Base-by-base conservation (phyloP, 2,113 vertebrate genomes). In the Ellobius talpinus region DNA sequence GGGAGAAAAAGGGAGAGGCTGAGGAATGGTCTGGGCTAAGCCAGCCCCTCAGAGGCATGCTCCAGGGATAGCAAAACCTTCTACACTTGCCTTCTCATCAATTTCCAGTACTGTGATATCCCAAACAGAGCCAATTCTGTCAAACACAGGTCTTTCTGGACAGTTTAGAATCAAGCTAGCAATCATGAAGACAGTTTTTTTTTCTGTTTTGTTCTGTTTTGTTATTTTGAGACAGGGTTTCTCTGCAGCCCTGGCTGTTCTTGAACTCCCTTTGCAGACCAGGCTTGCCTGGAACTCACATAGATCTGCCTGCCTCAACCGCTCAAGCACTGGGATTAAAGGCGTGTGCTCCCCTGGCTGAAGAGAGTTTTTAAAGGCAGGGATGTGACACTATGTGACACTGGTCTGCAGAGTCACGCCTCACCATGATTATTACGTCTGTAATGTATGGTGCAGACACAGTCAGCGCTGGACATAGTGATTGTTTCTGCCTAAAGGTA, bases 401-500 rank as follows among this genome's bases (percentile, higher is more conserved):
- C 31, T 39, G 74, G 36, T 63, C 45, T 78, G 52, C 6, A 76
- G n/a, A 13, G 77, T 21, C 55, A 58, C 81, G 24, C 19, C 52
- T 72, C n/a, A 29, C 17, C 70, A 21, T 74, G 90, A 47, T 86
- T 77, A 88, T 93, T 76, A 85, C 94, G 42, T 55, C 33, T 52
- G 3, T 50, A 42, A 66, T 72, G 50, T 61, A 55, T 4, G 16
- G 13, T 94, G n/a, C 26, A 61, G n/a, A 89, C 74, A 79, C 78
- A 78, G 8, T 26, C 21, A 66, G 66, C 9, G 58, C 36, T 77
- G 0, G 68, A 66, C 90, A 52, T 74, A 90, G 87, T 65, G 70
- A 47, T 36, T 82, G 26, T 61, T 97, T 95, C 81, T 87, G 81
- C 76, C 45, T 94, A 45, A 84, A 89, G 90, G n/a, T 82, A 82